Evolutionary conservation across 1,140 invertebrate genomes (phyloP).

Genomic region (Aporrectodea caliginosa): DNA sequence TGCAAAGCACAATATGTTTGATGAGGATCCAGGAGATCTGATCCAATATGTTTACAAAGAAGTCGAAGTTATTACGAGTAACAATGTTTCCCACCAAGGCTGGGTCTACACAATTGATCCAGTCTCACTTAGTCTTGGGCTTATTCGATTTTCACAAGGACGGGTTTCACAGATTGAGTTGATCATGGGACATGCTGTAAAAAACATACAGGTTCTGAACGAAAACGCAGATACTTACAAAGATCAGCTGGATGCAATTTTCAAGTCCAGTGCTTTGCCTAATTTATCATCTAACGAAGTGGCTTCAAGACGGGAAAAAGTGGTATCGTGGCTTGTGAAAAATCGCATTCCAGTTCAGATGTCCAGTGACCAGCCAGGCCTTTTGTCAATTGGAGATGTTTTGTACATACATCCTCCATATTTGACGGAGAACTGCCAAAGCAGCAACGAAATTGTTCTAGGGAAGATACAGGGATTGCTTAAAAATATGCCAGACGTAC

Average conservation of each 20-base stretch:
- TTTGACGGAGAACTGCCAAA: neutral
- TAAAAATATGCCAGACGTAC: neutral
- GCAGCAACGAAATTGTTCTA: neutral
- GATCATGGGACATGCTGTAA: neutral
- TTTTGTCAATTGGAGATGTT: neutral
- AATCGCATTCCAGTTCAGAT: neutral
- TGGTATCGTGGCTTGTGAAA: neutral
- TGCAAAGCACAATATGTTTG: neutral
- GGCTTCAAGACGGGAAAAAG: neutral
- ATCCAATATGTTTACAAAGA: neutral
- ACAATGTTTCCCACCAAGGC: neutral
- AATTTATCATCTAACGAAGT: neutral
- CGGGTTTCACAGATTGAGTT: neutral
- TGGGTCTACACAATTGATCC: neutral
- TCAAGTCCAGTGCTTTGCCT: neutral
- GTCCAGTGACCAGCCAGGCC: neutral
- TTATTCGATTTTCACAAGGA: neutral
- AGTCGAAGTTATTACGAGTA: neutral
- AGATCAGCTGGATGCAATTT: neutral
- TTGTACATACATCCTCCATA: neutral
- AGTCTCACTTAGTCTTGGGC: neutral
- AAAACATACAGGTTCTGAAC: neutral
- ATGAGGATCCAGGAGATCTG: neutral
- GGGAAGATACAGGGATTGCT: neutral
- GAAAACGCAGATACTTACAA: neutral